Evolutionary conservation across 2,113 vertebrate species (phyloP).

Genomic region (Labeo rohita): DNA sequence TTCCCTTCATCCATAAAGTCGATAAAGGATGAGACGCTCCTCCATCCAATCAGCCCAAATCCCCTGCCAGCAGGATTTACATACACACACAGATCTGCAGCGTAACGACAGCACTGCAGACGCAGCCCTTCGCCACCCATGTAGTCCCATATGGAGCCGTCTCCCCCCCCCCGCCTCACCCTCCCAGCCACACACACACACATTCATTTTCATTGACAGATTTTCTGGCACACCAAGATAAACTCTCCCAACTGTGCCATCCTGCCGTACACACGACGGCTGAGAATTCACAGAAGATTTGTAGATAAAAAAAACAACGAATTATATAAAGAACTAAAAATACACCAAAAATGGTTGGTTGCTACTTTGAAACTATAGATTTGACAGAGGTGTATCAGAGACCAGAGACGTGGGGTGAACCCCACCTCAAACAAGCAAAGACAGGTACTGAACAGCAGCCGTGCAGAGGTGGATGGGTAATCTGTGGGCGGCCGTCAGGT

Average conservation of each 20-base stretch:
- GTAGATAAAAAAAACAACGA: neutral
- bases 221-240: conserved; percentile 17
- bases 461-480: neutral
- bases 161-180: conserved; percentile 33
- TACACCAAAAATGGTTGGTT: neutral
- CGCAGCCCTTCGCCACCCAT: conserved; percentile 47
- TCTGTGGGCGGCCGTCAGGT: neutral
- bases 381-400: no score
- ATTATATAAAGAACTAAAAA: neutral
- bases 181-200: conserved; percentile 66
- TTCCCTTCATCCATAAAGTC: conserved; percentile 40
- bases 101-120: conserved; percentile 38
- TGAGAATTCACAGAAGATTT: neutral
- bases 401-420: neutral
- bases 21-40: conserved; percentile 59
- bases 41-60: conserved; percentile 66
- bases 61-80: conserved; percentile 64
- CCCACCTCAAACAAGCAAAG: conserved; percentile 22
- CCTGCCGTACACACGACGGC: neutral
- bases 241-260: conserved; percentile 11
- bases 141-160: conserved; percentile 52
- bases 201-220: conserved; percentile 46
- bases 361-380: neutral
- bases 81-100: conserved; percentile 30
- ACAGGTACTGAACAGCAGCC: neutral